Base-by-base conservation (phyloP, 2,113 vertebrate genomes). In the Podiceps cristatus region DNA sequence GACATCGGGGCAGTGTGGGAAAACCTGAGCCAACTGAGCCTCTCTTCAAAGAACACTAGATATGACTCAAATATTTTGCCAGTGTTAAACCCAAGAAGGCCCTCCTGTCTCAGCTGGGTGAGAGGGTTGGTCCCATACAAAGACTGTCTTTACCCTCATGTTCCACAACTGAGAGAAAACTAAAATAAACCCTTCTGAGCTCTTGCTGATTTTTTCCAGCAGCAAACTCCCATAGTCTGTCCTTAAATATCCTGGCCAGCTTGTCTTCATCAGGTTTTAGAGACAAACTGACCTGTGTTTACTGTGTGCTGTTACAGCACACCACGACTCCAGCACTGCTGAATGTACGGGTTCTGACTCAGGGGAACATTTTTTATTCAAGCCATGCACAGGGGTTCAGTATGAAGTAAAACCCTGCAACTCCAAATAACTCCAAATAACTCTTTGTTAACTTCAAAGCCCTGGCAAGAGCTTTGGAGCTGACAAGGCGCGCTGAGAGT, bases 381-480 rank as follows among this genome's bases (percentile, higher is more conserved):
- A 95, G 49, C 82, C 44, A 17, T 23, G 59, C 23, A 37, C 35
- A 80, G 64, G 52, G 33, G 15, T 74, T 63, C 75, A 59, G 52
- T 58, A 55, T 49, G 67, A 91, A 97, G 94, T 81, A 81, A 93
- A 93, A 76, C 47, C 74, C 85, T 55, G 44, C 40, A 79, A 79
- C 66, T 75, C 76, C 67, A 85, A 69, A n/a, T 86, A 90, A 56
- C 44, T 90, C 66, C 67, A 83, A 93, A 94, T 91, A 97, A 88
- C 56, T 93, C 79, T 89, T 94, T 90, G 81, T 86, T 93, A 94
- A 92, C 92, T 97, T 97, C 95, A 96, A 94, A 97, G 96, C 14
- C 59, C 79, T 90, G 92, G 88, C 75, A 66, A 94, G 67, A 92
- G 56, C 52, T 88, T 35, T 78, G 87, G 86, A 95, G 75, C 71